A percentile compares a stretch with the other conserved stretches of the same genome.
Evolutionary conservation across 1,140 invertebrate genomes (phyloP).

Genomic region (Drosophila oshimai): DNA sequence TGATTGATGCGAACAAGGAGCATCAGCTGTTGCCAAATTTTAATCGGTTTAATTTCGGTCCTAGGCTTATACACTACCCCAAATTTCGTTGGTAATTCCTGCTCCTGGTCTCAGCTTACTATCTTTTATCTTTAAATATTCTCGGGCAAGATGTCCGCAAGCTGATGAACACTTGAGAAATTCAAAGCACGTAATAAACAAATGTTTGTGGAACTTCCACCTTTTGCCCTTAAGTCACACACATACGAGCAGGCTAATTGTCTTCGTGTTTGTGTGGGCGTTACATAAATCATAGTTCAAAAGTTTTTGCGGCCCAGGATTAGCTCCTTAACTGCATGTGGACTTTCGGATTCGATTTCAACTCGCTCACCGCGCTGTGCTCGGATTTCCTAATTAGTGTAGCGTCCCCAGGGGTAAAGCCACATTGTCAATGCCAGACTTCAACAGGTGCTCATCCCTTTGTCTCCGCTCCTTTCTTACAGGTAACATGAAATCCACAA

Average conservation of each 20-base stretch:
- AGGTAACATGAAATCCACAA: constrained; percentile 78
- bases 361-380: constrained; percentile 29
- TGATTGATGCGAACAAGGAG: constrained; percentile 41
- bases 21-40: constrained; percentile 14
- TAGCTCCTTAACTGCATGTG: constrained; percentile 64
- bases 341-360: constrained; percentile 20
- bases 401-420: constrained; percentile 34
- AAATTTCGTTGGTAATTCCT: neutral
- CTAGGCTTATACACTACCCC: neutral
- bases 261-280: constrained; percentile 23
- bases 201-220: constrained; percentile 55
- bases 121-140: constrained; percentile 34
- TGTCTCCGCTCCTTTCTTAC: constrained; percentile 15
- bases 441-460: constrained; percentile 52
- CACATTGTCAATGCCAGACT: constrained; percentile 24
- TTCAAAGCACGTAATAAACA: constrained; percentile 70
- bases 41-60: constrained; percentile 26
- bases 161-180: constrained; percentile 21
- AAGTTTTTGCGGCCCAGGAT: constrained; percentile 63
- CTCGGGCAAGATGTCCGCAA: constrained; percentile 9
- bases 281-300: constrained; percentile 78
- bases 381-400: constrained; percentile 69
- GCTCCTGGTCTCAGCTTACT: constrained; percentile 17
- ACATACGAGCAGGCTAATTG: constrained; percentile 40
- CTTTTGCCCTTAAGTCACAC: constrained; percentile 20